Evolutionary conservation across 2,888 invertebrate species (phyloP).

Genomic region (Acrobeloides nanus): DNA sequence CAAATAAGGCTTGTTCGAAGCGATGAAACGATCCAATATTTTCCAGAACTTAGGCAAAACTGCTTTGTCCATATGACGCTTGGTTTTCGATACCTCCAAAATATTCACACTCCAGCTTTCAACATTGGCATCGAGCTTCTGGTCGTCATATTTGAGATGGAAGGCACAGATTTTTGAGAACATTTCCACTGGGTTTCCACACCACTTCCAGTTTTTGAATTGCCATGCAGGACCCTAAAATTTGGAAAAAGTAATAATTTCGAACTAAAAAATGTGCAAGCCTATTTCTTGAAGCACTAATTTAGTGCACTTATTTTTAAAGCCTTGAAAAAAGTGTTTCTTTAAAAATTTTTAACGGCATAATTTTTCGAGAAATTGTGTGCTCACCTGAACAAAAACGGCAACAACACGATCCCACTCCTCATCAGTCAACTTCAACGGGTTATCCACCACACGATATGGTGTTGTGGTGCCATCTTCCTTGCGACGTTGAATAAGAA

Average conservation of each 20-base stretch:
- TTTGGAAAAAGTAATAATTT: no score
- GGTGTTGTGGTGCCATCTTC: slow-evolving; percentile 72
- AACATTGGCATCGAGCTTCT: slow-evolving; percentile 87
- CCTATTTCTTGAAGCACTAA: no score
- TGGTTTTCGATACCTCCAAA: slow-evolving; percentile 79
- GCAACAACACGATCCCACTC: slow-evolving; percentile 98
- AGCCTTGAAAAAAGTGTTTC: no score
- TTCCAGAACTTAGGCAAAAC: slow-evolving; percentile 94
- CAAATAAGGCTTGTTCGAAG: slow-evolving; percentile 78
- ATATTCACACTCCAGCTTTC: slow-evolving; percentile 92
- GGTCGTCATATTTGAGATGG: slow-evolving; percentile 90
- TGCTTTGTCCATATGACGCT: slow-evolving; percentile 92
- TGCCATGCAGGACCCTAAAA: slow-evolving; percentile 99
- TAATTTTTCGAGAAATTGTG: no score
- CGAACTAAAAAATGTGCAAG: no score
- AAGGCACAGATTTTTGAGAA: slow-evolving; percentile 93
- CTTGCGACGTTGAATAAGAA: slow-evolving; percentile 63
- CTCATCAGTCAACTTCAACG: slow-evolving; percentile 75
- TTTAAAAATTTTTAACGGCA: no score
- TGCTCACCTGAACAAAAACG: slow-evolving; percentile 96
- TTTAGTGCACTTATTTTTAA: no score
- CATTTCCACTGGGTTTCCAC: slow-evolving; percentile 92
- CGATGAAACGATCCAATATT: slow-evolving; percentile 82
- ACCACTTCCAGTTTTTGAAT: slow-evolving; percentile 95
- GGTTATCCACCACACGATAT: slow-evolving; percentile 91